A percentile compares a stretch with the other conserved stretches of the same genome.
Evolutionary conservation across 2,797 vertebrate species (phyloP).

Genomic region (Malurus leucopterus): DNA sequence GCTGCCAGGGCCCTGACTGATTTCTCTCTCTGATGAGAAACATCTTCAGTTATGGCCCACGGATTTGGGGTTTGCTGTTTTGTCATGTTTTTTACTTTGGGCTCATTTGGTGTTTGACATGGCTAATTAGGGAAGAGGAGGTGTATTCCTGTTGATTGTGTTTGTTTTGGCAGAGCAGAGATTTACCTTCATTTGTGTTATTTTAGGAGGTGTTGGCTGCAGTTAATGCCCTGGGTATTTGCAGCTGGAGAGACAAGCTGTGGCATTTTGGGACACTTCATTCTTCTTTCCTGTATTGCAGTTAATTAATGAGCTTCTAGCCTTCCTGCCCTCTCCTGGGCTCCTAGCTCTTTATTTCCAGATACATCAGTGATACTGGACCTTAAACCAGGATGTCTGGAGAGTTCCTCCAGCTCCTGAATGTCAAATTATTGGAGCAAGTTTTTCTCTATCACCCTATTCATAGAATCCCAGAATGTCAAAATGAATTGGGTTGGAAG

Average conservation of each 20-base stretch:
- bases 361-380: background rate
- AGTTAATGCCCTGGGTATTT: background rate
- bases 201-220: background rate
- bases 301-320: background rate
- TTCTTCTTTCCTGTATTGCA: background rate
- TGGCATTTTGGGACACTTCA: background rate
- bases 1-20: accelerated
- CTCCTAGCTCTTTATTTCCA: background rate
- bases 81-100: background rate
- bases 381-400: background rate
- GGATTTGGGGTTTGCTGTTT: background rate
- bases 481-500: background rate
- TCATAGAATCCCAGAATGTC: background rate
- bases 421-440: background rate
- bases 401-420: background rate
- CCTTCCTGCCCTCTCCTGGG: background rate
- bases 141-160: background rate
- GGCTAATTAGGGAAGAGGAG: background rate
- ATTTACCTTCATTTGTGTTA: background rate
- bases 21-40: accelerated
- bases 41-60: background rate
- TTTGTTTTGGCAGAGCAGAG: background rate
- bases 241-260: background rate
- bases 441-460: background rate
- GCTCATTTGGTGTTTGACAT: background rate